These are phyloP conservation scores for Caerostris extrusa DNA, from an alignment of 1,140 invertebrate genomes.

Conservation along the genomic window DNA sequence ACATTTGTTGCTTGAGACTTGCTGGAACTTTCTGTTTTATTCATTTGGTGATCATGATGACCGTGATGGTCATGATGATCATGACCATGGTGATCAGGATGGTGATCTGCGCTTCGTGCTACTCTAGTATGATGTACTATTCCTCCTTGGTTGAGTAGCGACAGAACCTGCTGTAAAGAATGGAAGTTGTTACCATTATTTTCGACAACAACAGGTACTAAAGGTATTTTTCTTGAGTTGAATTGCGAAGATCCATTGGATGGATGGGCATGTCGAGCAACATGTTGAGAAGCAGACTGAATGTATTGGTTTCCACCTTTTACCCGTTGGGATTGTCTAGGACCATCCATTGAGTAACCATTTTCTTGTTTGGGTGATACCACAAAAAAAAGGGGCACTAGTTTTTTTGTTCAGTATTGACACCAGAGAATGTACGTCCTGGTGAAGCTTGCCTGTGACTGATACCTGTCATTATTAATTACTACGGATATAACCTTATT, in stretches of 20 bases:
- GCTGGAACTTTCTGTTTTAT: background rate
- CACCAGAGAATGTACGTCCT: background rate
- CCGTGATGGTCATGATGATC: slow-evolving; percentile 49
- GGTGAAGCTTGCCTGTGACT: background rate
- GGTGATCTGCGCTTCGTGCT: slow-evolving; percentile 9
- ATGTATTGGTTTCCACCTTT: background rate
- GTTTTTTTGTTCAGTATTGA: background rate
- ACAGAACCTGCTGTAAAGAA: slow-evolving; percentile 30
- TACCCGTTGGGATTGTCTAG: background rate
- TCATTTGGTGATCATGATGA: slow-evolving; percentile 29
- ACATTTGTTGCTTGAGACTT: background rate
- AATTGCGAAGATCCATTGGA: background rate
- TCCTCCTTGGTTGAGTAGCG: background rate
- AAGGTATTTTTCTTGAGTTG: slow-evolving; percentile 20
- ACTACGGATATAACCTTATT: background rate
- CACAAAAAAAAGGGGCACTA: slow-evolving; percentile 45
- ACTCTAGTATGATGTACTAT: background rate
- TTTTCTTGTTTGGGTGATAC: background rate
- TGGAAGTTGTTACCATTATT: slow-evolving; percentile 43
- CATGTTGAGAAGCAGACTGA: background rate
- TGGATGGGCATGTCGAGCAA: background rate
- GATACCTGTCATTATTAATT: background rate
- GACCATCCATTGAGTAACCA: background rate
- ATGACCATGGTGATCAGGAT: slow-evolving; percentile 23
- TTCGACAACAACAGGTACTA: slow-evolving; percentile 24